Base-by-base conservation (phyloP, 2,888 invertebrate genomes). In the Cyaniris semiargus region DNA sequence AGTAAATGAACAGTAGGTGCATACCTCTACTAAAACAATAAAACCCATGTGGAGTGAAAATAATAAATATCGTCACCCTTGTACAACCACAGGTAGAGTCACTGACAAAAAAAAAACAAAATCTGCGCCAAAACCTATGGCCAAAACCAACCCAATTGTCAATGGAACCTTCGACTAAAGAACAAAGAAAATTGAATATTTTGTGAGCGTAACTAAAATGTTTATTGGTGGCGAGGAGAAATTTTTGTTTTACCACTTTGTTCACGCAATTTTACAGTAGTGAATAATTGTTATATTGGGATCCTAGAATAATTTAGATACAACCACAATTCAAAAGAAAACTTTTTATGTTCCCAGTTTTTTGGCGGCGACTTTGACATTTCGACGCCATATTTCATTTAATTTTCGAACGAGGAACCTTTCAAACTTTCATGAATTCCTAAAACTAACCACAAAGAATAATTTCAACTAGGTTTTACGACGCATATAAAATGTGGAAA, bases 241-340 rank as follows among this genome's bases (percentile, higher is more conserved):
- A 78, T 78, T 66, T 66, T 66, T 56, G 56, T 75, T 78, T 78
- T 78, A 78, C 38, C 70, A 70, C 76, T 74, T 60, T 78, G 70
- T 78, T 76, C 76, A 78, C 27, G 56, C 56, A 56, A 76, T 76
- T 78, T 76, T 76, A 78, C 78, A 70, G 78, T 78, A 78, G 78
- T 78, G 78, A 21, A 70, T 75, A 74, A 76, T 76, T 44, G 78
- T 78, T 78, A 76, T 78, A 78, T 76, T 75, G 76, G 66, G 53
- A 76, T 76, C 72, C 74, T 56, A 76, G 75, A 74, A 74, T 53
- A 70, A 70, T 78, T 75, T 23, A 76, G 78, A 76, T 78, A 66
- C 76, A 58, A 78, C 78, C 76, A 75, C 78, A 78, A 76, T 76
- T 70, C 70, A 70, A 70, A 70, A 38, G 76, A 76, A 76, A 76